Evolutionary conservation across 2,797 vertebrate species (phyloP), one percentile per base, ranked within the genome.

Genomic region (Tauraco hartlaubi): DNA sequence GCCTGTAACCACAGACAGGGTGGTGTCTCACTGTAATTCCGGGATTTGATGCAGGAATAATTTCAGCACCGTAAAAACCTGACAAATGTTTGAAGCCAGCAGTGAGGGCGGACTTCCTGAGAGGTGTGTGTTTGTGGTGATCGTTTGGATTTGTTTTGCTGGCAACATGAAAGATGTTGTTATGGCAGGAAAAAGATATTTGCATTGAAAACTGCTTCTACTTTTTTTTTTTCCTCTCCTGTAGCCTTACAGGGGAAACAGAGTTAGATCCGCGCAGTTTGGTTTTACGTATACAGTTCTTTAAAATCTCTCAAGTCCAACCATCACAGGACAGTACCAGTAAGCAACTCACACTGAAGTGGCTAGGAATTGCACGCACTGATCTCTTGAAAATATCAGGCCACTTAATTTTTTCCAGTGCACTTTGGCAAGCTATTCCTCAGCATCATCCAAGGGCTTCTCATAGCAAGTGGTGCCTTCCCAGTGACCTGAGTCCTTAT

Each of bases 1-100:
- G 51, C 28, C 64, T 49, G 23, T 63, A 78, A 64, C 91, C 88
- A 85, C 73, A 93, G 87, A 80, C 95, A 83, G 77, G 78, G 81
- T 51, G 73, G 84, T 93, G 85, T 85, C 69, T 89, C 83, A 14
- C 79, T 63, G 71, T 78, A 85, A 82, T 93, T 86, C 85, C 12
- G 22, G 72, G 78, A 85, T 95, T 78, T 62, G 39, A 29, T 48
- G 87, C 75, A 92, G 75, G 78, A 95, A 85, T 94, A 89, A 88
- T 85, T 93, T 90, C 85, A 90, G 85, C 37, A n/a, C 64, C 84
- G 82, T 71, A 89, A 76, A 85, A 88, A 58, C 26, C 29, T 33
- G 19, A 74, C 16, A 74, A 55, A 68, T 13, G 7, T 71, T 72
- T 87, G 74, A 89, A 95, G 81, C 23, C 76, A 75, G 71, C 56